phyloP scores from a whole-genome alignment of 2,888 invertebrate genomes.

The Drosophila mettleri region DNA sequence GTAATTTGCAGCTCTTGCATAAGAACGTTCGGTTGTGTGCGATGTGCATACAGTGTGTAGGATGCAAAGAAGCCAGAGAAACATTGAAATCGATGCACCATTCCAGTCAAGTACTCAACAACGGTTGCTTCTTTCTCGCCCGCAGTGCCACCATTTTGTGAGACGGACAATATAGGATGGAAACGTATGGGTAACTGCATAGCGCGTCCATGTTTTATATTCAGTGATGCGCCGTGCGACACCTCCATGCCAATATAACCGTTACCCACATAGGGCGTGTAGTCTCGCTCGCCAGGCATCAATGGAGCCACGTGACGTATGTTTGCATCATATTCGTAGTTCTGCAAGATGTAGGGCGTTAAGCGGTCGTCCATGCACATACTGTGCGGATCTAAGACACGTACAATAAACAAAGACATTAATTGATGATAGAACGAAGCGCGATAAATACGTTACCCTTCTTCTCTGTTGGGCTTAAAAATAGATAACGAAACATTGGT shows the following conservation, averaged over 20 bases:
- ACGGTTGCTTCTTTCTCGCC: constrained; percentile 88
- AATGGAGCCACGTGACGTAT: constrained; percentile 87
- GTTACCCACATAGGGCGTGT: constrained; percentile 91
- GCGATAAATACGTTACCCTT: constrained; percentile 70
- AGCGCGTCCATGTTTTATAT: constrained; percentile 89
- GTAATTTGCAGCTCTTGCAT: constrained; percentile 92
- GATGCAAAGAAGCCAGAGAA: constrained; percentile 88
- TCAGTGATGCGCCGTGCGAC: constrained; percentile 88
- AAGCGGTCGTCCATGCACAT: constrained; percentile 89
- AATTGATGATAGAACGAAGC: background rate
- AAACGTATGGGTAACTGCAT: constrained; percentile 89
- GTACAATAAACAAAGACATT: background rate
- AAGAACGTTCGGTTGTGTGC: constrained; percentile 91
- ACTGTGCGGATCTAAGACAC: constrained; percentile 85
- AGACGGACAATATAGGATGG: constrained; percentile 87
- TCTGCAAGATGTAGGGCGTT: constrained; percentile 87
- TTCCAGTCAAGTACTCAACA: constrained; percentile 89
- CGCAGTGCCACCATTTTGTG: constrained; percentile 81
- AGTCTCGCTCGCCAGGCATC: constrained; percentile 86
- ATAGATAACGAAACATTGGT: constrained; percentile 88
- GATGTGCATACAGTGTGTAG: constrained; percentile 91
- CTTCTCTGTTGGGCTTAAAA: constrained; percentile 85
- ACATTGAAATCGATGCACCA: constrained; percentile 89
- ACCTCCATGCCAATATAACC: constrained; percentile 89
- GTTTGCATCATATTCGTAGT: constrained; percentile 89